Evolutionary conservation across 1,140 invertebrate genomes (phyloP).

Genomic region (Cardiocondyla obscurior): DNA sequence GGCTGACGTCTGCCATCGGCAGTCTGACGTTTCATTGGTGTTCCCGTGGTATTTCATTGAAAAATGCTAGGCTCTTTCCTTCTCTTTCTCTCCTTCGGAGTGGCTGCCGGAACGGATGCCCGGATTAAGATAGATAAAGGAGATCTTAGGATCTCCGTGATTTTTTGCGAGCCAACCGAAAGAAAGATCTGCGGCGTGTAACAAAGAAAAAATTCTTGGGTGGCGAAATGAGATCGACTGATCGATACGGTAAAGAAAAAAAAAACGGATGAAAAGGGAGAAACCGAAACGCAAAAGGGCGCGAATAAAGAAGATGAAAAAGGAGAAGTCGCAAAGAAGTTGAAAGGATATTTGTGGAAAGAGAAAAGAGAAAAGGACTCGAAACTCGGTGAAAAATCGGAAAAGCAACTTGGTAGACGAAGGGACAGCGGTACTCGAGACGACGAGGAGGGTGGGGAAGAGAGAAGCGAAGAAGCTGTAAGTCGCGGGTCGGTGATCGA

Average conservation of each 20-base stretch:
- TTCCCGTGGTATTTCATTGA: slow-evolving; percentile 67
- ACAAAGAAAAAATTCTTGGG: slow-evolving; percentile 1
- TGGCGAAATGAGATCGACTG: background rate
- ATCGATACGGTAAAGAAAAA: slow-evolving; percentile 2
- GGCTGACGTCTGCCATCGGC: slow-evolving; percentile 4
- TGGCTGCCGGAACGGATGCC: slow-evolving; percentile 71
- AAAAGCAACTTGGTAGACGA: background rate
- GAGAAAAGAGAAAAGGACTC: background rate
- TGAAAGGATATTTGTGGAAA: background rate
- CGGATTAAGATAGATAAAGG: slow-evolving; percentile 76
- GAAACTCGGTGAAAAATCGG: slow-evolving; percentile 37
- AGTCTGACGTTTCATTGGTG: slow-evolving; percentile 4
- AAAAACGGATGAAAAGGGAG: slow-evolving; percentile 19
- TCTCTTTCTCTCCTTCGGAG: slow-evolving; percentile 21
- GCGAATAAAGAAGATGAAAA: slow-evolving; percentile 43
- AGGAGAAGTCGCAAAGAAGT: slow-evolving; percentile 8
- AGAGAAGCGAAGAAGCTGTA: slow-evolving; percentile 57
- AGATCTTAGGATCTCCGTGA: slow-evolving; percentile 67
- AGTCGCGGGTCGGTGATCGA: slow-evolving; percentile 37
- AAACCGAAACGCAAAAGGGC: slow-evolving; percentile 60
- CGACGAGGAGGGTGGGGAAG: background rate
- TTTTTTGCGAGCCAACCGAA: slow-evolving; percentile 51
- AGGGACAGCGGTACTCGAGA: slow-evolving; percentile 19
- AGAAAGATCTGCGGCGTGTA: slow-evolving; percentile 52
- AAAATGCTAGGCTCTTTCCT: slow-evolving; percentile 62